Percentiles rank a stretch among this genome's conserved stretches.
Evolutionary conservation across 2,797 vertebrate species (phyloP).

Genomic region (Hapalemur alaotrensis): DNA sequence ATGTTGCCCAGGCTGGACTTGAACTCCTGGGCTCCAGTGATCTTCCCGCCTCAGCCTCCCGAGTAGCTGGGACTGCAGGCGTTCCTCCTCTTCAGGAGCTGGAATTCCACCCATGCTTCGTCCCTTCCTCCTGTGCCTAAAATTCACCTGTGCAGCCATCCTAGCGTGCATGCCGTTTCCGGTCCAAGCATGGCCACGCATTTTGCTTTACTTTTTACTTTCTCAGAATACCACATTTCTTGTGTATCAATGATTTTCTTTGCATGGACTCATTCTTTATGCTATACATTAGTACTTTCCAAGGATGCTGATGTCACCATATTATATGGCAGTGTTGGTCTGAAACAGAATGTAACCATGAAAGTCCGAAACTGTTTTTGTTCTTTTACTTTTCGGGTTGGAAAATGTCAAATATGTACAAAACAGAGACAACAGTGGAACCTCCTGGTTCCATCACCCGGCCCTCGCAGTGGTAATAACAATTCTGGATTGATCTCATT

Average conservation of each 20-base stretch:
- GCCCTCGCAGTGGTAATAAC: neutral
- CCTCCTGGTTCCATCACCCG: accelerated
- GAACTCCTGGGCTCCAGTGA: neutral
- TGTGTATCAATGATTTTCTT: neutral
- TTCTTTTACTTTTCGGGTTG: neutral
- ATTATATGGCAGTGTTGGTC: neutral
- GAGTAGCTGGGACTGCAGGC: too few relatives aligned
- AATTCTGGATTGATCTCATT: accelerated
- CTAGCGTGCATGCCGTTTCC: accelerated
- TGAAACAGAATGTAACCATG: neutral
- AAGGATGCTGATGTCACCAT: neutral
- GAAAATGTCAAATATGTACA: neutral
- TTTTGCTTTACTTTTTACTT: too few relatives aligned
- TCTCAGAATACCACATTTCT: neutral
- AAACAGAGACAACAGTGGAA: neutral
- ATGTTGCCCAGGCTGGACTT: neutral
- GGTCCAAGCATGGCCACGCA: accelerated
- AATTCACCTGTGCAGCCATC: accelerated
- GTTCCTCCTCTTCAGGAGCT: too few relatives aligned
- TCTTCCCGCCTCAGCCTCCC: neutral
- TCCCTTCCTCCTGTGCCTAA: neutral
- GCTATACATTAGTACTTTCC: neutral
- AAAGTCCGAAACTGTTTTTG: neutral
- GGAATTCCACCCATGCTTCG: accelerated
- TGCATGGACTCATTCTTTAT: neutral